phyloP scores from a whole-genome alignment of 1,140 invertebrate genomes.

The Chymomyza costata region DNA sequence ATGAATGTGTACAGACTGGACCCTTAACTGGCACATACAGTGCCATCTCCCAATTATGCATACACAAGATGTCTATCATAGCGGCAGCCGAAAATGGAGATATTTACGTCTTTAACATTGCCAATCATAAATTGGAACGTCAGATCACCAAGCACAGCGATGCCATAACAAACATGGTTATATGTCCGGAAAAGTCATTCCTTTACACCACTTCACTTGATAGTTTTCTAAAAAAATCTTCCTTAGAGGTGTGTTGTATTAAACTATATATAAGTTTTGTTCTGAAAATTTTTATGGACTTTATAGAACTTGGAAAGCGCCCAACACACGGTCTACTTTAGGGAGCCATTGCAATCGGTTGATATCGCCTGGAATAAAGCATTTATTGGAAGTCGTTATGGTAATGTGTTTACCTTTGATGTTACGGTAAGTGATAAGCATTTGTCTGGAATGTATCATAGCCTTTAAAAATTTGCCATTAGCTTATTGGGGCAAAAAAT shows the following conservation, averaged over 20 bases:
- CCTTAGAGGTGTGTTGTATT: slow-evolving; percentile 42
- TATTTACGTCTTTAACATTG: slow-evolving; percentile 76
- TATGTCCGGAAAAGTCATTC: slow-evolving; percentile 36
- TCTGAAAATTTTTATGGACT: background rate
- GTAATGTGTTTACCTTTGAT: slow-evolving; percentile 59
- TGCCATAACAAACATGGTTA: slow-evolving; percentile 62
- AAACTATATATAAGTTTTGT: background rate
- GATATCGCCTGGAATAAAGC: slow-evolving; percentile 60
- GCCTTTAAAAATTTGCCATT: too few relatives aligned
- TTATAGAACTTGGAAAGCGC: slow-evolving; percentile 55
- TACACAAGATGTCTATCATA: slow-evolving; percentile 56
- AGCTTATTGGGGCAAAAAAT: too few relatives aligned
- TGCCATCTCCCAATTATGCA: slow-evolving; percentile 58
- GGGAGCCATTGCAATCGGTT: slow-evolving; percentile 66
- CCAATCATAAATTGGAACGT: slow-evolving; percentile 75
- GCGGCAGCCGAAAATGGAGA: slow-evolving; percentile 78
- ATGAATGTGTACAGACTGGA: slow-evolving; percentile 34
- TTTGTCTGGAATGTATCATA: too few relatives aligned
- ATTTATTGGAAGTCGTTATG: slow-evolving; percentile 68
- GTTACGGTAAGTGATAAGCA: slow-evolving; percentile 44
- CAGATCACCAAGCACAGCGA: slow-evolving; percentile 75
- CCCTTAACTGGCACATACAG: slow-evolving; percentile 34
- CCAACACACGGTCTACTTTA: slow-evolving; percentile 55
- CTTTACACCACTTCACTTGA: slow-evolving; percentile 68
- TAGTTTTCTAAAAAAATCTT: slow-evolving; percentile 64